phyloP scores from a whole-genome alignment of 2,797 vertebrate genomes.

The Sciaenops ocellatus region DNA sequence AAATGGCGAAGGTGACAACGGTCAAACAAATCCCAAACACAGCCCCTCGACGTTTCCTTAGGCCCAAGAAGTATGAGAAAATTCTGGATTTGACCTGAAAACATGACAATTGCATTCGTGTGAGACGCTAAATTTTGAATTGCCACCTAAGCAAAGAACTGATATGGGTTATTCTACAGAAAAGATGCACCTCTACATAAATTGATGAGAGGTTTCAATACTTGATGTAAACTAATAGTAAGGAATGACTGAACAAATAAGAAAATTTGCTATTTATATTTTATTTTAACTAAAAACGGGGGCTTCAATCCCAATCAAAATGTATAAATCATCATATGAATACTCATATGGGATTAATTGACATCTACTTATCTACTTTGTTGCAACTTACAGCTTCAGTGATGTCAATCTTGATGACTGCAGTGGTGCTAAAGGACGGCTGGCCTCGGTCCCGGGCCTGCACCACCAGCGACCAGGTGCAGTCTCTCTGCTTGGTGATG shows the following conservation, averaged over 20 bases:
- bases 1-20: constrained; percentile 87
- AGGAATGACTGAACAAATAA: not conserved
- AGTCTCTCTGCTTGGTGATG: constrained; percentile 91
- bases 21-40: constrained; percentile 93
- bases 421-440: constrained; percentile 96
- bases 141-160: not conserved
- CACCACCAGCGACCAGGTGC: constrained; percentile 95
- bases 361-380: too few relatives aligned
- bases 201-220: not conserved
- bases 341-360: too few relatives aligned
- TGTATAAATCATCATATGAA: not conserved
- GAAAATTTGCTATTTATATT: not conserved
- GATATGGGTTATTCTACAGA: not conserved
- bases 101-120: constrained; percentile 72
- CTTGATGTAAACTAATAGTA: not conserved
- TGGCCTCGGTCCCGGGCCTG: constrained; percentile 95
- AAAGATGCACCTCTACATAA: not conserved
- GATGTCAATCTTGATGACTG: constrained; percentile 95
- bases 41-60: constrained; percentile 90
- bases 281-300: not conserved
- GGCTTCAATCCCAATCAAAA: not conserved
- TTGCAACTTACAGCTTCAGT: constrained; percentile 91
- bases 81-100: constrained; percentile 95
- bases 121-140: constrained; percentile 28
- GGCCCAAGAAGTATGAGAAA: constrained; percentile 92